Percentiles rank a stretch among this genome's conserved stretches.
phyloP scores from a whole-genome alignment of 2,888 invertebrate genomes.

The Minunthozetes semirufus region DNA sequence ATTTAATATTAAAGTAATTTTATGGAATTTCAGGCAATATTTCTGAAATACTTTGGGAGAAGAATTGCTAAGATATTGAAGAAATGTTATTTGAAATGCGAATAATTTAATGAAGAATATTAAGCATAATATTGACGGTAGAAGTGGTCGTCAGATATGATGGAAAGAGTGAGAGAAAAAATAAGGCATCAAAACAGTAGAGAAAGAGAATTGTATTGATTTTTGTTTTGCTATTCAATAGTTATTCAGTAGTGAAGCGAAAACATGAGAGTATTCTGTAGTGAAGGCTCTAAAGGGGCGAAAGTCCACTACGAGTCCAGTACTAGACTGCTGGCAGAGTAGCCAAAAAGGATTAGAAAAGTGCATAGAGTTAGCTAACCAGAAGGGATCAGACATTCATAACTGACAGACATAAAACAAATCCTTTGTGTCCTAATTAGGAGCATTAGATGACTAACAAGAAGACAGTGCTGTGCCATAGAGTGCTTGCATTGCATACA shows the following conservation, averaged over 20 bases:
- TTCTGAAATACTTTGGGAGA: neutral
- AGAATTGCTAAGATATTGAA: neutral
- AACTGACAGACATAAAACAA: conserved; percentile 29
- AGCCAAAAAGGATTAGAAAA: conserved; percentile 24
- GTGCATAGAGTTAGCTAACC: conserved; percentile 22
- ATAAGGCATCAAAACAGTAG: neutral
- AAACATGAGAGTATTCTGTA: neutral
- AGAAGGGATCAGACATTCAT: conserved; percentile 22
- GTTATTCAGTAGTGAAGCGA: neutral
- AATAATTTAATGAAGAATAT: neutral
- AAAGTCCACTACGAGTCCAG: conserved; percentile 1
- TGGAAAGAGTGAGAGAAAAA: conserved; percentile 14
- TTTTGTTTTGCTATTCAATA: conserved; percentile 14
- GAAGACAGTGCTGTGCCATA: neutral
- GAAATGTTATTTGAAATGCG: neutral
- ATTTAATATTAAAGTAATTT: neutral
- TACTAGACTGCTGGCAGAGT: neutral
- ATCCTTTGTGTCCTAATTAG: conserved; percentile 32
- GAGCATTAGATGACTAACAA: conserved; percentile 30
- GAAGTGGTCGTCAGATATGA: neutral
- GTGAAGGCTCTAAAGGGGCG: conserved; percentile 14
- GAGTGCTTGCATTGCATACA: neutral
- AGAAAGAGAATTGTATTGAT: conserved; percentile 1
- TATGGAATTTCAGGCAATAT: neutral
- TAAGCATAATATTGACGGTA: neutral